Conservation (phyloP, 2,888 invertebrate species). For the Drosophila lutescens region DNA sequence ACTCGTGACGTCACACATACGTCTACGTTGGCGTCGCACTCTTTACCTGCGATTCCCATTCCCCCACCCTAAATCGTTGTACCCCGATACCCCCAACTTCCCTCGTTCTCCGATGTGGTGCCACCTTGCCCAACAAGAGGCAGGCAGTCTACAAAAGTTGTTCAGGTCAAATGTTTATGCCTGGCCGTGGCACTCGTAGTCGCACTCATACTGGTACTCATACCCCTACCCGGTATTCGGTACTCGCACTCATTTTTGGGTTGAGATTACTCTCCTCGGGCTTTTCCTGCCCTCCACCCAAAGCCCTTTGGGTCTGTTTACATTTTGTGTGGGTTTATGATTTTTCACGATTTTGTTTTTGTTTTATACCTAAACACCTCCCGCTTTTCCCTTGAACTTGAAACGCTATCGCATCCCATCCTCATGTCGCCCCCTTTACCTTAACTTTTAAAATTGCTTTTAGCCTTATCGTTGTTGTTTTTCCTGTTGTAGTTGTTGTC, state of each 20-base stretch:
- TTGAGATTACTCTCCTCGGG: slow-evolving; percentile 7
- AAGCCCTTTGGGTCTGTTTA: background rate
- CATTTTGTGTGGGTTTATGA: slow-evolving; percentile 13
- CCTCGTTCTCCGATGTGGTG: background rate
- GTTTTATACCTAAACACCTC: slow-evolving; percentile 1
- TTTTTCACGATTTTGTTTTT: slow-evolving; percentile 3
- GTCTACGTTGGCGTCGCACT: slow-evolving; percentile 24
- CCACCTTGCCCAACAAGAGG: slow-evolving; percentile 18
- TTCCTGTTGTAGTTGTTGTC: slow-evolving; percentile 2
- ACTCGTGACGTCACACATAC: slow-evolving; percentile 49
- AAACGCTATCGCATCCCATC: slow-evolving; percentile 28
- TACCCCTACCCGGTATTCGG: background rate
- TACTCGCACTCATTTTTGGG: slow-evolving; percentile 24
- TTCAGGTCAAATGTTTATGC: slow-evolving; percentile 51
- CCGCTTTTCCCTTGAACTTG: slow-evolving; percentile 26
- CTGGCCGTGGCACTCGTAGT: slow-evolving; percentile 29
- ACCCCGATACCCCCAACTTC: background rate
- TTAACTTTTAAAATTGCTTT: slow-evolving; percentile 35
- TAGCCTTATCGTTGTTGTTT: slow-evolving; percentile 39
- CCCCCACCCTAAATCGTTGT: background rate
- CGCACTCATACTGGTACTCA: slow-evolving; percentile 8
- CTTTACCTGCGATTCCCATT: slow-evolving; percentile 35
- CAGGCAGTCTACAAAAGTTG: slow-evolving; percentile 41
- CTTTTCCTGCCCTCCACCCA: background rate
- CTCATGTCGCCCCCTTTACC: slow-evolving; percentile 4